Evolutionary conservation across 2,888 invertebrate species (phyloP), one percentile per base, ranked within the genome.

Genomic region (Poecilus cupreus): DNA sequence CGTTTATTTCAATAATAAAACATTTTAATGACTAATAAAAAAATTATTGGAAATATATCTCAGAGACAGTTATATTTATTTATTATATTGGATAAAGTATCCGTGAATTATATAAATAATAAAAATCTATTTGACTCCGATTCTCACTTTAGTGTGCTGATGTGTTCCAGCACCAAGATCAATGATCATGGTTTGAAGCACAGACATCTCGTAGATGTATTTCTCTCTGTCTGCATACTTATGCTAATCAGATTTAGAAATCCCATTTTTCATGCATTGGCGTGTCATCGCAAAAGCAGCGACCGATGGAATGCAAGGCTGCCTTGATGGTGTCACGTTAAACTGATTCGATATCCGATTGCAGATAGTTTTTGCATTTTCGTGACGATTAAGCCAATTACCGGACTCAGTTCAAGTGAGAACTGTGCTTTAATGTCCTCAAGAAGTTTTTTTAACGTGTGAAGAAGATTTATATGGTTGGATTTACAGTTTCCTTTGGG

Each of bases 321-420:
- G 13, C 8, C 37, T 39, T 37, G 68, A 68, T 39, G 37, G 32
- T 64, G 68, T 68, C 64, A 68, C 68, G 68, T 39, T 18, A 18
- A 60, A 26, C 39, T 68, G 68, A 68, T 60, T n/a, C 26, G 64
- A 68, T 68, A 68, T 72, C 72, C 24, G 72, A 72, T 72, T 37
- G 72, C 46, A 37, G 70, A 46, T 46, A 24, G 72, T 72, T 72
- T 72, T 72, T 72, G 72, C 72, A 72, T 72, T 72, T 72, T 72
- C 72, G 72, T 72, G 72, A 72, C 72, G 72, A 72, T 72, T 72
- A 72, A 72, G 72, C 72, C 72, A 72, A 72, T 72, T 72, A 72
- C 46, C 22, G 13, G n/a, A 20, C 22, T 20, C 43, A 24, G 43
- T 37, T 32, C 24, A 46, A 72, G 72, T 72, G 72, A 46, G 72